phyloP scores from a whole-genome alignment of 2,113 vertebrate species.

The Pomatostomus ruficeps region DNA sequence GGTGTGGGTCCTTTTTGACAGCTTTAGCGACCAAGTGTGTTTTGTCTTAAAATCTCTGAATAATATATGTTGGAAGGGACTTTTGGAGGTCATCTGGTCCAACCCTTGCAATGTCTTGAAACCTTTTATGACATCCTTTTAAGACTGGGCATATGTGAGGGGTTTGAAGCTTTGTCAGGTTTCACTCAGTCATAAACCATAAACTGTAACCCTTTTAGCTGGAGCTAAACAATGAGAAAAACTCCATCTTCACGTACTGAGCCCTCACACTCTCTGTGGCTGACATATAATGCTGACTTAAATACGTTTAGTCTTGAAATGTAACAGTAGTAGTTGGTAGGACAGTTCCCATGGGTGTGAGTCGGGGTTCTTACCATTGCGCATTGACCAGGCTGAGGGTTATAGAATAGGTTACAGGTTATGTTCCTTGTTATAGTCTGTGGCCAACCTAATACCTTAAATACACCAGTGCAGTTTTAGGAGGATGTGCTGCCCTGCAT shows the following conservation, averaged over 20 bases:
- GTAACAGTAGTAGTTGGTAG: too few species aligned
- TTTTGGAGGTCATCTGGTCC: neutral
- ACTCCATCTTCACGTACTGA: neutral
- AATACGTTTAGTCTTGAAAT: neutral
- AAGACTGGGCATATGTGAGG: neutral
- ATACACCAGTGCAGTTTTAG: neutral
- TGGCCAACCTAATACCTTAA: neutral
- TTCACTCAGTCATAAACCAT: neutral
- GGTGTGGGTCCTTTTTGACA: neutral
- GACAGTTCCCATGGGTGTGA: neutral
- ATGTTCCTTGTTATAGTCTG: neutral
- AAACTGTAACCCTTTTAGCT: neutral
- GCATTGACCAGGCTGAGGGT: neutral
- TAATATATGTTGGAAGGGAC: conserved; percentile 6
- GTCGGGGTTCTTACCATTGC: neutral
- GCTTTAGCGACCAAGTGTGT: neutral
- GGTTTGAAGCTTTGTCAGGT: neutral
- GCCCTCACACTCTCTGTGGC: neutral
- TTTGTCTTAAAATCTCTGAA: conserved; percentile 7
- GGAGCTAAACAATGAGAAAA: neutral
- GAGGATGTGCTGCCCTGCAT: neutral
- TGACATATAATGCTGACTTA: neutral
- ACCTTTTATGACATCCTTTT: neutral
- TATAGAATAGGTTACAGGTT: neutral
- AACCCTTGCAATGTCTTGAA: neutral